Conservation (phyloP, 2,888 invertebrate species). For the Apoda limacodes region DNA sequence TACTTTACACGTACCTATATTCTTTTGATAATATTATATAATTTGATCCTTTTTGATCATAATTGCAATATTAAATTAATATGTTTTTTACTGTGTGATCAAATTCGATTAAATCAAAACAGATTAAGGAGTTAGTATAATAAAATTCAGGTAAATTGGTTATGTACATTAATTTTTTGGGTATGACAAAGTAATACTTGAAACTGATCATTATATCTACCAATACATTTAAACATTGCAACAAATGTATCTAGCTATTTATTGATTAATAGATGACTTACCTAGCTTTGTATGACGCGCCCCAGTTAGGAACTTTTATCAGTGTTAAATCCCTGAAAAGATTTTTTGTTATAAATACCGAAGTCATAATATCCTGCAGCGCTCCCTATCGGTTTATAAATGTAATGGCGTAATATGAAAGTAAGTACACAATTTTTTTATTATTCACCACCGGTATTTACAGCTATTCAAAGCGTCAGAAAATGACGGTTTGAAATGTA, state of each 20-base stretch:
- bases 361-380: neutral
- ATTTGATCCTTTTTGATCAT: too few species aligned
- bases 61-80: too few species aligned
- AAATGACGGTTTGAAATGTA: neutral
- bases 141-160: too few species aligned
- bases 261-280: neutral
- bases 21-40: too few species aligned
- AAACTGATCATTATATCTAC: neutral
- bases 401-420: neutral
- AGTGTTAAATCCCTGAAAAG: conserved; percentile 17
- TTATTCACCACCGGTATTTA: neutral
- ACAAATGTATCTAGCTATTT: neutral
- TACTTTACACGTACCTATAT: too few species aligned
- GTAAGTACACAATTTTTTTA: neutral
- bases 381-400: conserved; percentile 9
- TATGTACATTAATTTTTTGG: too few species aligned
- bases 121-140: too few species aligned
- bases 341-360: neutral
- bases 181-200: neutral
- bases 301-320: conserved; percentile 14
- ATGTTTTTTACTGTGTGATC: too few species aligned
- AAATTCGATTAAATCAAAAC: too few species aligned
- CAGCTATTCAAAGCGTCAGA: neutral
- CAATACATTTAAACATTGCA: neutral
- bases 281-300: conserved; percentile 1